Evolutionary conservation across 2,888 invertebrate genomes (phyloP), one percentile per base, ranked within the genome.

Genomic region (Opisthograptis luteolata): DNA sequence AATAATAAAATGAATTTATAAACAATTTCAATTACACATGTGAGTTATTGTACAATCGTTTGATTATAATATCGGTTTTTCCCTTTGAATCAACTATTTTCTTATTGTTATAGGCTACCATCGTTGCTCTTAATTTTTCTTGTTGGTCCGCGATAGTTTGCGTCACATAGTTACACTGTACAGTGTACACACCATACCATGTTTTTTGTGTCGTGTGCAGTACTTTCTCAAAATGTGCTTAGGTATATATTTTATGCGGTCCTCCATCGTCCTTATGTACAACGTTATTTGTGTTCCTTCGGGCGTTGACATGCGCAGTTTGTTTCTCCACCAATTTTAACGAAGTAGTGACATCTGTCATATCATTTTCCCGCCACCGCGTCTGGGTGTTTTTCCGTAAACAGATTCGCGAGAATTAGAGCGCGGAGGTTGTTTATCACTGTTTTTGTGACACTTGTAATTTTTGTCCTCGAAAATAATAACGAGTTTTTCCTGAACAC

Each of bases 331-430:
- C 59, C 58, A 58, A 56, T 53, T 60, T 54, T 49, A 62, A 66
- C 64, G 50, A 61, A 49, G 64, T 58, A 59, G 60, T 68, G 68
- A 63, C 70, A 68, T 61, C 63, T 70, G 69, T 72, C 68, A 66
- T 57, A 64, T 55, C 55, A 51, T 49, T 58, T 44, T 51, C 60
- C 60, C 64, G 60, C 55, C 59, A 51, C 37, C 32, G 28, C 22
- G 62, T 54, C 56, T 59, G 57, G 46, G 50, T 46, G 34, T 39
- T 60, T 47, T 65, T 70, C 64, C 62, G 63, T 58, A 64, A 62
- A 63, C 59, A 62, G 58, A 59, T 49, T 37, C 28, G 39, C 51
- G 52, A 13, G 45, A 57, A 64, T 59, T 60, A 55, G 49, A 57
- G 55, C 62, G 58, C 62, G 51, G 53, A 64, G 58, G 59, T 64